Evolutionary conservation across 2,888 invertebrate genomes (phyloP).

Genomic region (Athalia circularis): DNA sequence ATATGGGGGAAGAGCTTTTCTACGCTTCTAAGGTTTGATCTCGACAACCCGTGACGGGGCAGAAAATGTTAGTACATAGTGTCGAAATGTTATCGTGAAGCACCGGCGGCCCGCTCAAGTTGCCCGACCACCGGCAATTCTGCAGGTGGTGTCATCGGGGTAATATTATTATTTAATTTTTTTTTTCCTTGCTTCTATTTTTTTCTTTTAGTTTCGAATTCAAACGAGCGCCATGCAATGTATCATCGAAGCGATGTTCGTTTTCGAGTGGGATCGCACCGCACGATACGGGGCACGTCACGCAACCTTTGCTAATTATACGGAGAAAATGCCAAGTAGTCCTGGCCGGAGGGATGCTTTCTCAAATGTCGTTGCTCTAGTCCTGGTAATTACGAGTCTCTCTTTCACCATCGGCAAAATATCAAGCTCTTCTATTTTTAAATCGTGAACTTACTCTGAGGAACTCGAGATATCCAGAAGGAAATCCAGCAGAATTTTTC

Average conservation of each 20-base stretch:
- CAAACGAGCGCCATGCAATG: conserved; percentile 16
- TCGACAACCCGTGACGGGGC: conserved; percentile 44
- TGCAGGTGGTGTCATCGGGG: no score
- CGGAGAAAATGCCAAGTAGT: conserved; percentile 42
- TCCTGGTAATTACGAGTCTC: conserved; percentile 22
- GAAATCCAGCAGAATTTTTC: no score
- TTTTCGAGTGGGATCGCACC: not conserved
- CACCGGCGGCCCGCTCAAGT: no score
- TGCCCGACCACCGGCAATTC: no score
- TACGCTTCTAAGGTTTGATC: conserved; percentile 61
- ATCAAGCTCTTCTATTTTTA: conserved; percentile 23
- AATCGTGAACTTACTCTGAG: not conserved
- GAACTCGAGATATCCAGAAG: not conserved
- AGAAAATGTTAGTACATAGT: conserved; percentile 25
- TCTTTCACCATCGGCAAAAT: conserved; percentile 32
- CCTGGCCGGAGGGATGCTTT: conserved; percentile 17
- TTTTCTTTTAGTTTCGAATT: not conserved
- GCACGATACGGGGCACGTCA: no score
- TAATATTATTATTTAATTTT: not conserved
- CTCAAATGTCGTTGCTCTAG: conserved; percentile 33
- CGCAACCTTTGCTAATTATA: conserved; percentile 58
- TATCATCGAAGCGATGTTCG: conserved; percentile 16
- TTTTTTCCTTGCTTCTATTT: not conserved
- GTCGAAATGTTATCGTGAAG: conserved; percentile 36
- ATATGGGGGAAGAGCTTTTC: conserved; percentile 54